Percentiles rank a stretch among this genome's conserved stretches.
Evolutionary conservation across 2,888 invertebrate genomes (phyloP).

Genomic region (Hemistola chrysoprasaria): DNA sequence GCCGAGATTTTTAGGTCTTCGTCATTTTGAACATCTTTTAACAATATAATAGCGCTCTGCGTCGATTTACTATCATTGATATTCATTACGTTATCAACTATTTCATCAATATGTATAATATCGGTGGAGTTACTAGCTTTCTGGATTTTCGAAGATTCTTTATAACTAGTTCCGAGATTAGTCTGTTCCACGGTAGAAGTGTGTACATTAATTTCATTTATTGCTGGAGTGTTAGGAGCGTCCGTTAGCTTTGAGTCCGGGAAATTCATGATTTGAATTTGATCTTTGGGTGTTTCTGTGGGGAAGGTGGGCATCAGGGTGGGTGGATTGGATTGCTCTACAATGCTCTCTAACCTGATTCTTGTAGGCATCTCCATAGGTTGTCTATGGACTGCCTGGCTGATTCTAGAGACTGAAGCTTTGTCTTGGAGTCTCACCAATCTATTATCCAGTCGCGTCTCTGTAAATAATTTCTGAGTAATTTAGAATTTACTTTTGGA

Average conservation of each 20-base stretch:
- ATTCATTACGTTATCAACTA: constrained; percentile 20
- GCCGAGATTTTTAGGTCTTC: constrained; percentile 15
- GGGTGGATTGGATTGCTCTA: constrained; percentile 11
- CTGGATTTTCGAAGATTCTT: constrained; percentile 13
- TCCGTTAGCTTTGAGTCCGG: constrained; percentile 2
- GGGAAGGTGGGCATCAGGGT: constrained; percentile 22
- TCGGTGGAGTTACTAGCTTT: constrained; percentile 19
- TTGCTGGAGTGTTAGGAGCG: constrained; percentile 1
- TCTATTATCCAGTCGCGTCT: constrained; percentile 47
- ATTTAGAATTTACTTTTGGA: no score
- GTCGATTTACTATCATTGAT: constrained; percentile 25
- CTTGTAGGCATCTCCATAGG: constrained; percentile 15
- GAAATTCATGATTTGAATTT: constrained; percentile 8
- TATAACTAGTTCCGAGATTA: constrained; percentile 27
- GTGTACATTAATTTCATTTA: constrained; percentile 2
- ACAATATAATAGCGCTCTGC: constrained; percentile 18
- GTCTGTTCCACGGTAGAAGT: constrained; percentile 17
- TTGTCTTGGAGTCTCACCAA: constrained; percentile 37
- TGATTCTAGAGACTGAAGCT: constrained; percentile 37
- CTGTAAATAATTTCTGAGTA: constrained; percentile 39
- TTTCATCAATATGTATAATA: constrained; percentile 17
- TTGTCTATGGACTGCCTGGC: constrained; percentile 41
- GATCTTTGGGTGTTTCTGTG: constrained; percentile 24
- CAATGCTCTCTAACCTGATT: constrained; percentile 9
- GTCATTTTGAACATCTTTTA: constrained; percentile 11